Base-by-base conservation (phyloP, 2,797 vertebrate genomes). In the Florisuga fusca region DNA sequence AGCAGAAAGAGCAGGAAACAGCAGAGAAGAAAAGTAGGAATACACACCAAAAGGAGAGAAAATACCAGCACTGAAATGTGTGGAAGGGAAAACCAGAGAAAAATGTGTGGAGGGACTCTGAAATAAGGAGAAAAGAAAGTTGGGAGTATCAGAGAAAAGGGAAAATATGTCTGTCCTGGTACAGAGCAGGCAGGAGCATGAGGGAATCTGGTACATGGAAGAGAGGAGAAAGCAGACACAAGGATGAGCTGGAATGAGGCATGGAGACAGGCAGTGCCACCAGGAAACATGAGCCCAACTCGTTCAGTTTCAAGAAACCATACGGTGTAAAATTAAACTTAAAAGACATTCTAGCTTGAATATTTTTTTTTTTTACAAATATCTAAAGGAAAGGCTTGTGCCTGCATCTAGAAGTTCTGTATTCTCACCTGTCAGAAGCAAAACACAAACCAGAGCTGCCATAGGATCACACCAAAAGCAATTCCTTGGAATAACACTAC, bases 401-500 rank as follows among this genome's bases (percentile, higher is more conserved):
- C 3, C 6, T 25, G 6, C 10, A 17, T 9, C 11, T 33, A 45
- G 12, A 6, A 74, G 34, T 78, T 17, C 29, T 13, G 6, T 36
- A 31, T 31, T 36, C 51, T 63, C 50, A 79, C 21, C 31, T 41
- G 6, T 4, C 21, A 4, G n/a, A 1, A 26, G 17, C 45, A 54
- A 50, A 76, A 61, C 8, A 27, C 22, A 46, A 54, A 72, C 21
- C 21, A 75, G 53, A 54, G 21, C 9, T 14, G 41, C 53, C 13
- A 1, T 0, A 41, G 16, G 34, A 76, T 0, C 12, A 3, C 19
- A 15, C 5, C 16, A 17, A 29, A 57, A 79, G 38, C 15, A 34
- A 27, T 87, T 72, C 45, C 63, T 92, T 59, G 81, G 81, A 68
- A 77, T 68, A 31, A 88, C 78, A 83, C 78, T 80, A 61, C 95